These are phyloP conservation scores for Scaeva pyrastri DNA, from an alignment of 2,888 invertebrate genomes.

Conservation along the genomic window DNA sequence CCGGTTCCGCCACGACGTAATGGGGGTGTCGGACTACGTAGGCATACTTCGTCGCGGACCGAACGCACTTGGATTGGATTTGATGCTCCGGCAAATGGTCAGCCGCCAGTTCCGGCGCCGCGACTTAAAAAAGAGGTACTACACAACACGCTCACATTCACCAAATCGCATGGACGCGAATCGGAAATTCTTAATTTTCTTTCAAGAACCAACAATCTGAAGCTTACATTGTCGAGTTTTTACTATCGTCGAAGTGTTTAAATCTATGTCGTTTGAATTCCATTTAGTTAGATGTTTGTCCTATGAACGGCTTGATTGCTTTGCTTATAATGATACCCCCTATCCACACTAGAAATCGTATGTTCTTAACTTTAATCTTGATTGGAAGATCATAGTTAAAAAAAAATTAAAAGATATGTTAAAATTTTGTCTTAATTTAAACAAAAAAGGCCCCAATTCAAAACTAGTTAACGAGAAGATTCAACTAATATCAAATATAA, in stretches of 20 bases:
- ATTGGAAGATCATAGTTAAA: too few species aligned
- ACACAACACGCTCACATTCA: conserved; percentile 60
- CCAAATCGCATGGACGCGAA: conserved; percentile 72
- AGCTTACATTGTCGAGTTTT: conserved; percentile 71
- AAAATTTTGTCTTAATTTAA: too few species aligned
- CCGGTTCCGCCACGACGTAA: conserved; percentile 82
- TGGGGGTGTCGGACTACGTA: conserved; percentile 74
- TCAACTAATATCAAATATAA: too few species aligned
- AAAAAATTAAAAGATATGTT: too few species aligned
- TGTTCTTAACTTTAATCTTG: too few species aligned
- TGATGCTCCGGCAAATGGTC: conserved; percentile 76
- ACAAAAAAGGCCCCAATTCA: too few species aligned
- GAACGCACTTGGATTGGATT: conserved; percentile 80
- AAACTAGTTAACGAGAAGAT: too few species aligned
- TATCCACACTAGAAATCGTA: background rate
- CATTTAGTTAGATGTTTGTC: conserved; percentile 12
- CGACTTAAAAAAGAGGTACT: conserved; percentile 83
- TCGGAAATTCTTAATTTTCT: conserved; percentile 40
- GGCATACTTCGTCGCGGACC: conserved; percentile 80
- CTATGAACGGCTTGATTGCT: conserved; percentile 5
- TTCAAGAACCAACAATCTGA: conserved; percentile 39
- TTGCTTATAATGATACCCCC: background rate
- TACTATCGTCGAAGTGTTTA: conserved; percentile 33
- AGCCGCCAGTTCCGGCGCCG: conserved; percentile 81
- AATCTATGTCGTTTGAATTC: conserved; percentile 28